Evolutionary conservation across 2,888 invertebrate genomes (phyloP).

Genomic region (Eilema caniola): DNA sequence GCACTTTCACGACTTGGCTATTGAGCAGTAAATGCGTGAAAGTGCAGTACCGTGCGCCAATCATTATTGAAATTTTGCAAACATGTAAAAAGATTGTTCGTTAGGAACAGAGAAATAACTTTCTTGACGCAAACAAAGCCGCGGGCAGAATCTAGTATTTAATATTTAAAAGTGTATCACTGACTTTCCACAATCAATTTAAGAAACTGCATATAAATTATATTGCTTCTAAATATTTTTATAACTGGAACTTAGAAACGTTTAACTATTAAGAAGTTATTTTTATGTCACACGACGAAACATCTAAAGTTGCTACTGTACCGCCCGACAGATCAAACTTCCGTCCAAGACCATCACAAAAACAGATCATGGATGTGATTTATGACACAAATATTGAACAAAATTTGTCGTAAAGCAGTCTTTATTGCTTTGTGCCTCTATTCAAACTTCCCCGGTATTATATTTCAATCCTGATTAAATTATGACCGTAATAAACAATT

Average conservation of each 20-base stretch:
- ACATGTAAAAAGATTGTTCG: neutral
- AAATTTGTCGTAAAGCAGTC: conserved; percentile 75
- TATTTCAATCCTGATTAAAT: conserved; percentile 73
- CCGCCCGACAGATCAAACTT: conserved; percentile 61
- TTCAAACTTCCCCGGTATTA: conserved; percentile 64
- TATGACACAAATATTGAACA: conserved; percentile 76
- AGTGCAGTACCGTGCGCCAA: neutral
- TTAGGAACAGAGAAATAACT: neutral
- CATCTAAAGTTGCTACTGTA: conserved; percentile 38
- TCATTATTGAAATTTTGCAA: neutral
- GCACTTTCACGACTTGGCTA: neutral
- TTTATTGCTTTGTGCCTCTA: conserved; percentile 66
- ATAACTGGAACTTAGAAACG: conserved; percentile 49
- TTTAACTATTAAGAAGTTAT: conserved; percentile 61
- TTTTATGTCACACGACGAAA: conserved; percentile 52
- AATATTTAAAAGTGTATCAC: neutral
- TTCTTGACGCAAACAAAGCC: neutral
- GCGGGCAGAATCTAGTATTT: neutral
- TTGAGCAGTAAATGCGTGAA: neutral
- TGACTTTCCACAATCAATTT: conserved; percentile 36
- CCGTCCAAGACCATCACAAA: conserved; percentile 60
- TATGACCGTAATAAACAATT: conserved; percentile 67
- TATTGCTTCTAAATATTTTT: conserved; percentile 55
- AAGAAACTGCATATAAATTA: conserved; percentile 46
- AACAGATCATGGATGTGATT: conserved; percentile 74